Conservation (phyloP, 2,113 vertebrate genomes). For the Okapia johnstoni region DNA sequence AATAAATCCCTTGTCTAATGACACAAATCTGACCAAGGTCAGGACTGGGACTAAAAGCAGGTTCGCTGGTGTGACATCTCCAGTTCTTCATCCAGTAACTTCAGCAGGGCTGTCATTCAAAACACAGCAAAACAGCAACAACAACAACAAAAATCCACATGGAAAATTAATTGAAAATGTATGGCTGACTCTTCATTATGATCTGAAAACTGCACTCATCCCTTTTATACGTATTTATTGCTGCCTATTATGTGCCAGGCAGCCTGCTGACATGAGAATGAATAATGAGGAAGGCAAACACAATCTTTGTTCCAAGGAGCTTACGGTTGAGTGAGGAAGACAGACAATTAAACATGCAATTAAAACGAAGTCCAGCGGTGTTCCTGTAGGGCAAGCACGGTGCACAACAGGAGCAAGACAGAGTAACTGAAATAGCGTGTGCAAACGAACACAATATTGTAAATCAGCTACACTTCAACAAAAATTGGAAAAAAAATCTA, state of each 20-base stretch:
- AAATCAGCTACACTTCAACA: not conserved
- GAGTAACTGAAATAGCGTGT: not conserved
- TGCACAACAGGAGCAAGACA: not conserved
- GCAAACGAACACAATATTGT: not conserved
- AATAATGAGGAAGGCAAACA: not conserved
- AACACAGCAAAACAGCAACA: not conserved
- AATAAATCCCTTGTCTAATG: rapidly evolving
- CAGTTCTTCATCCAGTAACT: not conserved
- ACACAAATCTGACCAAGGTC: not conserved
- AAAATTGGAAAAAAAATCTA: not conserved
- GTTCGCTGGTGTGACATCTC: not conserved
- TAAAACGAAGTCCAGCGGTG: too few species aligned
- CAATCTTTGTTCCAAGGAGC: not conserved
- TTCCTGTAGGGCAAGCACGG: not conserved
- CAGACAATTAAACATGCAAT: not conserved
- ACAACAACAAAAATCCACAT: not conserved
- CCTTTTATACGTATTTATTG: not conserved
- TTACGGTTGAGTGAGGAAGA: not conserved
- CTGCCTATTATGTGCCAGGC: not conserved
- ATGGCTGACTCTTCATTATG: not conserved
- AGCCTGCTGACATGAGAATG: not conserved
- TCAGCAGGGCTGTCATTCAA: not conserved
- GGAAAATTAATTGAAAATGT: not conserved
- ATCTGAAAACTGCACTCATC: not conserved
- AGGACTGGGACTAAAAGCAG: not conserved